Percentiles rank a stretch among this genome's conserved stretches.
These are phyloP conservation scores for Acleris laterana DNA, from an alignment of 2,888 invertebrate genomes.

Conservation along the genomic window DNA sequence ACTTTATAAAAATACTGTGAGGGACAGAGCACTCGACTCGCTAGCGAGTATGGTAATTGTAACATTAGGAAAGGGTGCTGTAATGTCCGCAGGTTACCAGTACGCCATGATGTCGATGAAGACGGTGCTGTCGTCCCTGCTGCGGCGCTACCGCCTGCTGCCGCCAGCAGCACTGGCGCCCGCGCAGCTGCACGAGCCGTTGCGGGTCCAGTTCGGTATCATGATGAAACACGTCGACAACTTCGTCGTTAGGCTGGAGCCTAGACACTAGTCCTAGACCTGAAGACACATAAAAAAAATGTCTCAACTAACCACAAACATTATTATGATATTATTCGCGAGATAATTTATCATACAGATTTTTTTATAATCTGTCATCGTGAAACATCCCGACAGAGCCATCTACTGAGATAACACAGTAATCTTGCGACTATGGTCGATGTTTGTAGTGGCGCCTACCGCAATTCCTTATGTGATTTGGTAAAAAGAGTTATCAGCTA, in stretches of 20 bases:
- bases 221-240: conserved; percentile 51
- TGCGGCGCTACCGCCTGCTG: conserved; percentile 55
- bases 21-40: too few species aligned
- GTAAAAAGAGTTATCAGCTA: neutral
- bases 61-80: too few species aligned
- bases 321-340: too few species aligned
- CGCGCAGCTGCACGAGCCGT: neutral
- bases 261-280: neutral
- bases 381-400: too few species aligned
- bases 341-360: too few species aligned
- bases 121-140: conserved; percentile 56
- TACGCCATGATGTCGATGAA: conserved; percentile 74
- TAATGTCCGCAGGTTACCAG: conserved; percentile 53
- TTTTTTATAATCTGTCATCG: too few species aligned
- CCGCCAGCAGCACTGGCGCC: conserved; percentile 28
- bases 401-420: too few species aligned
- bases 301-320: too few species aligned
- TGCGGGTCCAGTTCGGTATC: conserved; percentile 46
- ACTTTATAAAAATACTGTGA: too few species aligned
- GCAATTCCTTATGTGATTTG: neutral
- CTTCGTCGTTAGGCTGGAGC: conserved; percentile 36
- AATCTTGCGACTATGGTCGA: neutral
- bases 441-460: conserved; percentile 1
- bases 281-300: too few species aligned
- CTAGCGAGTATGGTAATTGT: too few species aligned